Conservation (phyloP, 2,113 vertebrate species). For the Alligator mississippiensis region DNA sequence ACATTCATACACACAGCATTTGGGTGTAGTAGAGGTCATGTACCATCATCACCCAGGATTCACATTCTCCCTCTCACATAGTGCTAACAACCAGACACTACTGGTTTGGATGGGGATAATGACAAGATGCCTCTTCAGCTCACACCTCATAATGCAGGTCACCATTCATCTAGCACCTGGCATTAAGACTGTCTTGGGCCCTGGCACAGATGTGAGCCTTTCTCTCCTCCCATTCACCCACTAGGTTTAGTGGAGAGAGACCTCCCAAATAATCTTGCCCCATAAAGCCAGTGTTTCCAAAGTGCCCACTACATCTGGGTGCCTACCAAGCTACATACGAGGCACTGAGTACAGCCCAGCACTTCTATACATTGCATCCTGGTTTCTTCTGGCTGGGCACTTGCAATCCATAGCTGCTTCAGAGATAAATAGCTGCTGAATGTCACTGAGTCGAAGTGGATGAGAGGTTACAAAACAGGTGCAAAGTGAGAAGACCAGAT, state of each 20-base stretch:
- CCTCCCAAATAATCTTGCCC: neutral
- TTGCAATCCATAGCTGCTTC: neutral
- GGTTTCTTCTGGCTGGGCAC: too few species aligned
- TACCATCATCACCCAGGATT: neutral
- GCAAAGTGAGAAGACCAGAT: too few species aligned
- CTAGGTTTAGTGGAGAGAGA: too few species aligned
- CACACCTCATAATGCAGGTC: neutral
- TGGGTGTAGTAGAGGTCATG: neutral
- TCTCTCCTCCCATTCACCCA: too few species aligned
- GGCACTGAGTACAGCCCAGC: neutral
- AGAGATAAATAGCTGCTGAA: neutral
- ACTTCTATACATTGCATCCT: neutral
- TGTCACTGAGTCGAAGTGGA: neutral
- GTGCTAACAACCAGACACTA: neutral
- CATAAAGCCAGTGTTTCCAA: neutral
- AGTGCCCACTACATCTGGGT: neutral
- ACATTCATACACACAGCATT: neutral
- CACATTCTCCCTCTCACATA: neutral
- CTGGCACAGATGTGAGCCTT: too few species aligned
- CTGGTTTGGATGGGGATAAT: neutral
- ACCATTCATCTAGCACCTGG: neutral
- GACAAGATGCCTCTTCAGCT: neutral
- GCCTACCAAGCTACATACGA: neutral
- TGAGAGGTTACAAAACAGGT: neutral
- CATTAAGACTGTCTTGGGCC: too few species aligned